Evolutionary conservation across 2,888 invertebrate genomes (phyloP).

Genomic region (Amphimallon solstitiale): DNA sequence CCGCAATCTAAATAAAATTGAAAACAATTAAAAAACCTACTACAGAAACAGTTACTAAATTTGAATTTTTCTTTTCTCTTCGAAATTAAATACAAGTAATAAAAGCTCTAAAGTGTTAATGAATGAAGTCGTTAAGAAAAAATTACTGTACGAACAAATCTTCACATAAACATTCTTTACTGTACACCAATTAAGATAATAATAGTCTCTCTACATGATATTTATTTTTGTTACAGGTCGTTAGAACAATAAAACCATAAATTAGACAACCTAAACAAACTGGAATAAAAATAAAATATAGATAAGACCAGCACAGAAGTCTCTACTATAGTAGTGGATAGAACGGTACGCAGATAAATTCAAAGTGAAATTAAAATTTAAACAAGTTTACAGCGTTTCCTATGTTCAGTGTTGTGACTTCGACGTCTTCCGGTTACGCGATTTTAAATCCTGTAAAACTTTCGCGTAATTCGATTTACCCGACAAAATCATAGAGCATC

Average conservation of each 20-base stretch:
- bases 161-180: not conserved
- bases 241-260: slow-evolving; percentile 33
- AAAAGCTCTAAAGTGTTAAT: not conserved
- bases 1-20: too few relatives aligned
- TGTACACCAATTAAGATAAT: slow-evolving; percentile 21
- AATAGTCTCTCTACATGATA: slow-evolving; percentile 5
- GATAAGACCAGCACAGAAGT: slow-evolving; percentile 12
- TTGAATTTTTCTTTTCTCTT: too few relatives aligned
- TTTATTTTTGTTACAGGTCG: slow-evolving; percentile 37
- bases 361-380: not conserved
- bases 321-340: not conserved
- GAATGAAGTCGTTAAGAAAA: not conserved
- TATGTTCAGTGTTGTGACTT: too few relatives aligned
- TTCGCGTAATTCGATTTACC: not conserved
- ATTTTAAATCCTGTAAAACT: not conserved
- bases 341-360: not conserved
- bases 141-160: slow-evolving; percentile 1
- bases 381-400: not conserved
- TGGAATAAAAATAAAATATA: slow-evolving; percentile 12
- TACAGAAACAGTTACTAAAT: too few relatives aligned
- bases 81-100: not conserved
- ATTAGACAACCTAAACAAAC: slow-evolving; percentile 35
- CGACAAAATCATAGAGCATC: not conserved
- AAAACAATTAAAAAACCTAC: too few relatives aligned
- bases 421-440: not conserved